Conservation (phyloP, 2,888 invertebrate genomes). For the Cryptus viduatorius region DNA sequence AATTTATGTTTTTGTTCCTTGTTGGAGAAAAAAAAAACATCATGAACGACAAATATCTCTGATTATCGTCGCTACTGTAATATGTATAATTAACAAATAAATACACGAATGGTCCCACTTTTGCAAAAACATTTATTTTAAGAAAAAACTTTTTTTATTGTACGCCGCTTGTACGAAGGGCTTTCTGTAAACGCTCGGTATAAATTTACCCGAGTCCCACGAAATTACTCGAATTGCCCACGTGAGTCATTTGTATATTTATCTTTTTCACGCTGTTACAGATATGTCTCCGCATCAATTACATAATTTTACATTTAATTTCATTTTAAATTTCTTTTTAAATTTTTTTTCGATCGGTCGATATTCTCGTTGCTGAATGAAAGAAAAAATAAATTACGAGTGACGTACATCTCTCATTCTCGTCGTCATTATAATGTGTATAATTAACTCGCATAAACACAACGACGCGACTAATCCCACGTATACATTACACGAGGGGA, state of each 20-base stretch:
- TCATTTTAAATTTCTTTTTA: neutral
- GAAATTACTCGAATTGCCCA: too few species aligned
- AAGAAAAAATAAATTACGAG: constrained; percentile 8
- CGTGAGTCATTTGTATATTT: neutral
- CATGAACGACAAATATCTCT: too few species aligned
- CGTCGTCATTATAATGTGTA: constrained; percentile 39
- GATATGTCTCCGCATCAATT: too few species aligned
- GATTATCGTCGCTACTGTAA: too few species aligned
- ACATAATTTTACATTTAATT: too few species aligned
- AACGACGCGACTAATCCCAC: neutral
- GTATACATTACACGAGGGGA: constrained; percentile 26
- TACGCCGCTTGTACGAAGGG: neutral
- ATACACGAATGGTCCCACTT: too few species aligned
- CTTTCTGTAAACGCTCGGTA: constrained; percentile 3
- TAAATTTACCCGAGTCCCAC: neutral
- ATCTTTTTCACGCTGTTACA: neutral
- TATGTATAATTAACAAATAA: too few species aligned
- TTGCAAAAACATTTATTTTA: too few species aligned
- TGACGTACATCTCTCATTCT: constrained; percentile 23
- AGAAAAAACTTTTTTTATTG: too few species aligned
- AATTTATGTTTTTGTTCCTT: too few species aligned
- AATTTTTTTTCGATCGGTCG: neutral
- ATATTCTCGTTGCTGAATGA: neutral
- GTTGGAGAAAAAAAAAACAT: too few species aligned
- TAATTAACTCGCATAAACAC: constrained; percentile 29